Evolutionary conservation across 1,140 invertebrate species (phyloP).

Genomic region (Cherax quadricarinatus): DNA sequence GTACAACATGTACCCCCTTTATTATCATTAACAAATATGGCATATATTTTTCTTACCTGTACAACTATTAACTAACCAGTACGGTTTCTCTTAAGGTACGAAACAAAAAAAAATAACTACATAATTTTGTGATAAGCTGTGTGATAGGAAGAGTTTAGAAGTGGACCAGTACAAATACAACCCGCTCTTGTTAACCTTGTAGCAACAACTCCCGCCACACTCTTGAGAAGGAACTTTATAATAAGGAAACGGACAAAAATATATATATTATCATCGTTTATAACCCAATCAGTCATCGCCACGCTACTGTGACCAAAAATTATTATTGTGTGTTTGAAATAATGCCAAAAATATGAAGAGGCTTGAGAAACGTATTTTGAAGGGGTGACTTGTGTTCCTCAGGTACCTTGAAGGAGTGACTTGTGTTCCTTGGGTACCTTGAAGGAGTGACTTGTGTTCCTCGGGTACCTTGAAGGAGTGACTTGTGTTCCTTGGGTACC

Average conservation of each 20-base stretch:
- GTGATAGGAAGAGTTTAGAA: slow-evolving; percentile 71
- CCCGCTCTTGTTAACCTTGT: slow-evolving; percentile 67
- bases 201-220: slow-evolving; percentile 31
- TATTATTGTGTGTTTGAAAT: too few relatives aligned
- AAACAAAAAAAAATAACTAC: slow-evolving; percentile 43
- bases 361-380: too few relatives aligned
- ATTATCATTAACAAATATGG: slow-evolving; percentile 73
- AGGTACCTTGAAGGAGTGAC: too few relatives aligned
- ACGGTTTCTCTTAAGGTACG: slow-evolving; percentile 74
- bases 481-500: too few relatives aligned
- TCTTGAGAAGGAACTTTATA: slow-evolving; percentile 55
- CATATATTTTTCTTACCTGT: slow-evolving; percentile 74
- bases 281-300: slow-evolving; percentile 51
- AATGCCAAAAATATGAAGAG: too few relatives aligned
- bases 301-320: slow-evolving; percentile 44
- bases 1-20: slow-evolving; percentile 71
- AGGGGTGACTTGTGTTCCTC: too few relatives aligned
- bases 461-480: too few relatives aligned
- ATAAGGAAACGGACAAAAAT: background rate
- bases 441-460: too few relatives aligned
- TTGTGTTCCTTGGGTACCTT: too few relatives aligned
- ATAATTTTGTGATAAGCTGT: slow-evolving; percentile 74
- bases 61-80: slow-evolving; percentile 73
- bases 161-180: slow-evolving; percentile 73
- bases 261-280: background rate